Evolutionary conservation across 2,113 vertebrate genomes (phyloP), one percentile per base, ranked within the genome.

Genomic region (Pseudorectes ferrugineus): DNA sequence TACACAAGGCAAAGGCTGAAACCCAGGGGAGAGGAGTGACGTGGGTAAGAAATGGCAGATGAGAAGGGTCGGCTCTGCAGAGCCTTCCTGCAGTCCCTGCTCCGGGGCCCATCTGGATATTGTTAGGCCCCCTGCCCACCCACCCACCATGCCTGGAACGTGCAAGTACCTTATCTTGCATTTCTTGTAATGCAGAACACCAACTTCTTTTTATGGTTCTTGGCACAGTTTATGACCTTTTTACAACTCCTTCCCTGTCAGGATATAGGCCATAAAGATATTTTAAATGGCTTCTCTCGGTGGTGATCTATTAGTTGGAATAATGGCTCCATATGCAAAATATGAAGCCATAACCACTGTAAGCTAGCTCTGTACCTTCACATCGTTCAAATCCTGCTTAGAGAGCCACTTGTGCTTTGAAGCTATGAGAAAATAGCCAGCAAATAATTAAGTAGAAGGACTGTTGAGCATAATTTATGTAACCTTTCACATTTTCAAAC

Each of bases 171-270:
- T 97, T 96, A 96, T 96, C 95, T 96, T 97, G 89, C 92, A 67
- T 88, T 96, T 97, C 94, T 95, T 87, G 85, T 96, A 97, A 90
- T 31, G 55, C 85, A 95, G 95, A 96, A 96, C 93, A 97, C 93
- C 94, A 86, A 86, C 94, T 93, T 92, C 93, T 94, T 96, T 96
- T 97, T 95, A 95, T 96, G 85, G 92, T 93, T 96, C 82, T 96
- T 96, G 94, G 93, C 94, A 93, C 88, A 24, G 92, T 92, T 96
- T 95, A 71, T 92, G 92, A 91, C 93, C 95, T 95, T 95, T 96
- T 96, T 95, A 96, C 90, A 96, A 48, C 88, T 96, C 82, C 75
- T 96, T 90, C 93, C 67, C 63, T 76, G 89, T 96, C 96, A 96
- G 94, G 93, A 97, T 96, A 86, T 77, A 94, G 92, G 79, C 88